Base-by-base conservation (phyloP, 2,113 vertebrate genomes). In the Rhabdomys dilectus region DNA sequence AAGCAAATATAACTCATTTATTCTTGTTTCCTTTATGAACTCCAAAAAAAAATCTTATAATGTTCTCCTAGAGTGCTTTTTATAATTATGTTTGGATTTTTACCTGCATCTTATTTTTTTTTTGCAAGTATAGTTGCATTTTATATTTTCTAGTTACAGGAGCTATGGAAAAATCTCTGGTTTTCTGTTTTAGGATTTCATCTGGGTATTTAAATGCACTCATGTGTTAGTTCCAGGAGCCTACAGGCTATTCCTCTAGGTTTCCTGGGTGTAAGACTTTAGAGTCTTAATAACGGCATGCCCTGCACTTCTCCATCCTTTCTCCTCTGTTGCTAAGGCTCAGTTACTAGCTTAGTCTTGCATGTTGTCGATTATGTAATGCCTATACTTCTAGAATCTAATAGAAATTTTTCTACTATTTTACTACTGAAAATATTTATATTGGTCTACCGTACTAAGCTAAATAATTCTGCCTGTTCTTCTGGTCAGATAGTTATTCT, bases 401-500 rank as follows among this genome's bases (percentile, higher is more conserved):
- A 77, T 16, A 21, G 24, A 60, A 91, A 16, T 51, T 8, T 39
- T 70, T 82, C 26, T 58, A 91, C 75, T 95, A 76, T 31, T 26
- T 22, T 13, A 87, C 7, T 85, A 56, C 7, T 80, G 80, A 75
- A 48, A 58, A 26, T 66, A 92, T 51, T 86, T 58, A 31, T 0
- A 91, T 19, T 12, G 0, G 26, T 15, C 31, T 68, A 24, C 17
- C 26, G 91, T 39, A 93, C 77, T 22, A 89, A 89, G 1, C 29
- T 89, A 53, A 96, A 70, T 8, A 76, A 13, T 56, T 10, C 17
- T 29, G 82, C 53, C 58, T 84, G 5, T 24, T 86, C 64, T 68
- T 89, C n/a, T 92, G 58, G 34, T 85, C 68, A 62, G 36, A 90
- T 26, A 88, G 89, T 76, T 77, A 66, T 64, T 90, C 64, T 39